These are phyloP conservation scores for Taenaris catops DNA, from an alignment of 2,888 invertebrate species.

Conservation along the genomic window DNA sequence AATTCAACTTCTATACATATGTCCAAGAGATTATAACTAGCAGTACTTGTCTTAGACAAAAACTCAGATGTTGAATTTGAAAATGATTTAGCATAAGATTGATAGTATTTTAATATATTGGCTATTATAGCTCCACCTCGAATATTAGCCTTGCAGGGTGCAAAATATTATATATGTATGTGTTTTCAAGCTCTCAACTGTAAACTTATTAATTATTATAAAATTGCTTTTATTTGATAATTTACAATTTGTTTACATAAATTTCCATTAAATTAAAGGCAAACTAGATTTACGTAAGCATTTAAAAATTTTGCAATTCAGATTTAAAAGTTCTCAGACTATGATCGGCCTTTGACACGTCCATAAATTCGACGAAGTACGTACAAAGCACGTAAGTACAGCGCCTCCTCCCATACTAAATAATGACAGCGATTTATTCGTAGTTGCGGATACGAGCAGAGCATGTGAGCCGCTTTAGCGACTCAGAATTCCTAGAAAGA, in stretches of 20 bases:
- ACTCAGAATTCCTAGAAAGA: constrained; percentile 66
- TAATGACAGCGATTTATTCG: constrained; percentile 64
- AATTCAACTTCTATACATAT: no score
- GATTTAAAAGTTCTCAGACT: constrained; percentile 42
- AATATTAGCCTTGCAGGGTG: no score
- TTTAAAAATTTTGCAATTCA: no score
- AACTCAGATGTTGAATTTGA: no score
- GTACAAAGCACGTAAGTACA: constrained; percentile 50
- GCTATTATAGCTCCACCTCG: no score
- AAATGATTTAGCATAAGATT: no score
- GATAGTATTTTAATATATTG: no score
- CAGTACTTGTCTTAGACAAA: no score
- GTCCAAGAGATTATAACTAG: no score
- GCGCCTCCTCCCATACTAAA: constrained; percentile 62
- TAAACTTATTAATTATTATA: neutral
- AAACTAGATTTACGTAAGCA: no score
- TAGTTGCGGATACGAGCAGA: constrained; percentile 51
- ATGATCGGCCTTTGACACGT: constrained; percentile 59
- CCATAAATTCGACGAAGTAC: constrained; percentile 56
- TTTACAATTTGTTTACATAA: neutral
- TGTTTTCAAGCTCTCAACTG: no score
- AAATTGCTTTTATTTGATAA: neutral
- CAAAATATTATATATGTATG: no score
- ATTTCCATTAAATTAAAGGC: neutral
- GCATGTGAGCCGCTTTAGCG: constrained; percentile 48